phyloP scores from a whole-genome alignment of 35 echinoderm and acorn worm genomes.

The Diadema setosum region DNA sequence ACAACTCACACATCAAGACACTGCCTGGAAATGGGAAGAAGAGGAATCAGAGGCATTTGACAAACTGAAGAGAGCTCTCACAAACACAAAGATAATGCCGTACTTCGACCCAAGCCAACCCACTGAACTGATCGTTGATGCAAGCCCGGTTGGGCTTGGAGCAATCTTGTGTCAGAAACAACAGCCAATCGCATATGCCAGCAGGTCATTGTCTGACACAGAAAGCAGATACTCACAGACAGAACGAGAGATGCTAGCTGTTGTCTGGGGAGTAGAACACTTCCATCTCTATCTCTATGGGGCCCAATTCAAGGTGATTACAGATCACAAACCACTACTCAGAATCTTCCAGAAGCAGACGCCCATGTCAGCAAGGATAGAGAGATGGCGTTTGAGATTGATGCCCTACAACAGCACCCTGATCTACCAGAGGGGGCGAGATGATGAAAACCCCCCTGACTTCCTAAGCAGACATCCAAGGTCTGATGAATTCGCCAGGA shows the following conservation, averaged over 20 bases:
- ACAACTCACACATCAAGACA: neutral
- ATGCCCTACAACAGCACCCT: constrained; percentile 9
- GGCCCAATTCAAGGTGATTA: neutral
- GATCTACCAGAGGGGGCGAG: constrained; percentile 2
- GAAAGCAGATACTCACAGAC: constrained; percentile 52
- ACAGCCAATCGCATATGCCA: constrained; percentile 9
- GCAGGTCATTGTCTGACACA: constrained; percentile 24
- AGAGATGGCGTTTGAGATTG: constrained; percentile 17
- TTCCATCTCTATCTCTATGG: constrained; percentile 37
- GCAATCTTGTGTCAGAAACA: constrained; percentile 40
- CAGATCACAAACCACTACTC: constrained; percentile 39
- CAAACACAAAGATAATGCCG: constrained; percentile 12
- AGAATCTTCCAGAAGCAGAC: constrained; percentile 16
- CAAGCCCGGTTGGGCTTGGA: constrained; percentile 44
- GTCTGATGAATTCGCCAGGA: neutral
- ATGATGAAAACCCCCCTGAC: neutral
- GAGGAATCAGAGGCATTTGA: neutral
- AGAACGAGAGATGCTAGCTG: constrained; percentile 33
- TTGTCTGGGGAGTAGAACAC: constrained; percentile 31
- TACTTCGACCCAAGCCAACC: constrained; percentile 53
- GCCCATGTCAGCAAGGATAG: constrained; percentile 24
- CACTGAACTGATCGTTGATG: constrained; percentile 56
- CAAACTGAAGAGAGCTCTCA: neutral
- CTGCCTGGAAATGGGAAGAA: neutral
- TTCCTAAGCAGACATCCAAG: neutral